These are phyloP conservation scores for Ectobius pallidus DNA, from an alignment of 2,888 invertebrate genomes.

Conservation along the genomic window DNA sequence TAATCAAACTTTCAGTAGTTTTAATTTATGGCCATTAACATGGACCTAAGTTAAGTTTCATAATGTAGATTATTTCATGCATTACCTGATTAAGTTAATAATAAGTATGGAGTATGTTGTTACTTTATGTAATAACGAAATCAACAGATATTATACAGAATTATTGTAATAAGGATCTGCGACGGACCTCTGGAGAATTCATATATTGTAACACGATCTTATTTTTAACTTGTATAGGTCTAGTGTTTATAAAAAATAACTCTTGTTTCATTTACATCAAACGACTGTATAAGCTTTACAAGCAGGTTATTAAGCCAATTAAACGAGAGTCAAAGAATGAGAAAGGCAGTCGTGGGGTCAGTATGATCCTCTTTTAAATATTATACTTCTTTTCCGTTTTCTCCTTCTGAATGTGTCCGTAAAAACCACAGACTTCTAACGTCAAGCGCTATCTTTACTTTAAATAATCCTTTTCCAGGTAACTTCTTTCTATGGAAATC, in stretches of 20 bases:
- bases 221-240: too few relatives aligned
- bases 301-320: conserved; percentile 35
- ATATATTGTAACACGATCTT: too few relatives aligned
- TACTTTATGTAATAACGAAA: too few relatives aligned
- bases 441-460: neutral
- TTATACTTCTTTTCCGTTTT: conserved; percentile 9
- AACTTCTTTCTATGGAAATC: neutral
- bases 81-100: too few relatives aligned
- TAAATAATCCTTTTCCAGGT: conserved; percentile 11
- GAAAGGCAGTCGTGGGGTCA: neutral
- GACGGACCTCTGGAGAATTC: too few relatives aligned
- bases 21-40: too few relatives aligned
- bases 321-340: conserved; percentile 31
- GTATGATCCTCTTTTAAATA: conserved; percentile 13
- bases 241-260: neutral
- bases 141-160: too few relatives aligned
- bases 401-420: neutral
- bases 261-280: neutral
- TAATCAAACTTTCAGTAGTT: too few relatives aligned
- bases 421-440: conserved; percentile 11
- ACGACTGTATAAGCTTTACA: neutral
- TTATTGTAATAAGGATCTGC: too few relatives aligned
- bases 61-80: too few relatives aligned
- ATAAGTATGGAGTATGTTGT: too few relatives aligned
- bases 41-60: too few relatives aligned